A percentile compares a stretch with the other conserved stretches of the same genome.
phyloP scores from a whole-genome alignment of 2,797 vertebrate genomes.

The Mallotus villosus region DNA sequence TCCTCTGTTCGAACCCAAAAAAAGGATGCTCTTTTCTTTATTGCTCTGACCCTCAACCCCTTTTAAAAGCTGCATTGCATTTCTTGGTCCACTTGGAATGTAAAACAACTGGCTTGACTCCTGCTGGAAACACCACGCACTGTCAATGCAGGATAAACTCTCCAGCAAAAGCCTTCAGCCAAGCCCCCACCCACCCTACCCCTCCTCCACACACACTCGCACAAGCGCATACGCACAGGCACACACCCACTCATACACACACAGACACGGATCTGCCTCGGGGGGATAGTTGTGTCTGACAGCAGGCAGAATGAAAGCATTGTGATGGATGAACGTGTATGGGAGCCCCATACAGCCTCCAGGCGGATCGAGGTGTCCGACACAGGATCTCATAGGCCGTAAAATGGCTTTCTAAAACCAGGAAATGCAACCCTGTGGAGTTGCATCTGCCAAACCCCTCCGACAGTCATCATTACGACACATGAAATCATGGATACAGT shows the following conservation, averaged over 20 bases:
- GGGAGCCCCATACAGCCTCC: neutral
- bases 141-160: constrained; percentile 1
- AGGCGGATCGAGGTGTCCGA: neutral
- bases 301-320: constrained; percentile 5
- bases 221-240: neutral
- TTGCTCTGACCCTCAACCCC: neutral
- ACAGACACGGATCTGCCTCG: constrained; percentile 1
- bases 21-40: neutral
- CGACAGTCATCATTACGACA: constrained; percentile 58
- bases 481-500: constrained; percentile 49
- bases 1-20: neutral
- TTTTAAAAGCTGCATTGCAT: neutral
- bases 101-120: neutral
- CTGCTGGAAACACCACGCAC: neutral
- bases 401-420: constrained; percentile 11
- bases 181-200: too few relatives aligned
- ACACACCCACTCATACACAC: neutral
- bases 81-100: neutral
- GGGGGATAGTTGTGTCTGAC: neutral
- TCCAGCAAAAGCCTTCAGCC: neutral
- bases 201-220: neutral
- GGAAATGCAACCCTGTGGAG: constrained; percentile 19
- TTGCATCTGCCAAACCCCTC: neutral
- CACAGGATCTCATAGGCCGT: neutral
- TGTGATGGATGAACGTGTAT: constrained; percentile 3